These are phyloP conservation scores for Drosophila busckii DNA, from an alignment of 1,140 invertebrate species.

Conservation along the genomic window DNA sequence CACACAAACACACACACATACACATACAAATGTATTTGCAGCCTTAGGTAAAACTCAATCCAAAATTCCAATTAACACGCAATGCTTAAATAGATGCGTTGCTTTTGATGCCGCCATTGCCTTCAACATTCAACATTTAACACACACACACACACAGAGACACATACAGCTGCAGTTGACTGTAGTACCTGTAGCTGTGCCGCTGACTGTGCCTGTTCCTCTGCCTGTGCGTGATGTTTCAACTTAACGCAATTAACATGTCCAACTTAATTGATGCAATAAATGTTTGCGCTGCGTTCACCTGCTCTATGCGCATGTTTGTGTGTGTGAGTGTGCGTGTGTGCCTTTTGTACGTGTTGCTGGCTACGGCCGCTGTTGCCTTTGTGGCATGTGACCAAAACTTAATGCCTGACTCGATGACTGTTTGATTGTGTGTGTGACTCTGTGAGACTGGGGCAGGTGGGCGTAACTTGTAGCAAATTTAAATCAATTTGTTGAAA, in stretches of 20 bases:
- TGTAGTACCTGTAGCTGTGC: neutral
- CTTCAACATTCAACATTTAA: constrained; percentile 2
- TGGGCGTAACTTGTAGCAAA: constrained; percentile 53
- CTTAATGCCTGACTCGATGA: constrained; percentile 39
- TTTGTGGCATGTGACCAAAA: constrained; percentile 71
- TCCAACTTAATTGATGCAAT: constrained; percentile 77
- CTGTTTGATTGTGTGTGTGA: constrained; percentile 21
- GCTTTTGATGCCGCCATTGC: constrained; percentile 32
- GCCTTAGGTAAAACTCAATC: constrained; percentile 27
- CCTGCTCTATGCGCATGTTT: constrained; percentile 1
- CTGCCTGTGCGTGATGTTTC: constrained; percentile 69
- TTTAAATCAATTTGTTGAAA: constrained; percentile 77
- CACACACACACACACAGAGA: neutral
- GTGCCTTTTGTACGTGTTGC: constrained; percentile 50
- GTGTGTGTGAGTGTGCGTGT: constrained; percentile 1
- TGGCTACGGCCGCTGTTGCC: constrained; percentile 45
- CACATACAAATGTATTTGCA: constrained; percentile 16
- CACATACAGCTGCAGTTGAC: no score
- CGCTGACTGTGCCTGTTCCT: neutral
- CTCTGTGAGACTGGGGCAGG: neutral
- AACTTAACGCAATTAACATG: constrained; percentile 77
- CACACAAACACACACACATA: constrained; percentile 24
- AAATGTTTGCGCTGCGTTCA: constrained; percentile 60
- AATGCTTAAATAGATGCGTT: constrained; percentile 26
- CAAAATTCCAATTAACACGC: no score